phyloP scores from a whole-genome alignment of 1,140 invertebrate species.

The Drosophila sucinea region DNA sequence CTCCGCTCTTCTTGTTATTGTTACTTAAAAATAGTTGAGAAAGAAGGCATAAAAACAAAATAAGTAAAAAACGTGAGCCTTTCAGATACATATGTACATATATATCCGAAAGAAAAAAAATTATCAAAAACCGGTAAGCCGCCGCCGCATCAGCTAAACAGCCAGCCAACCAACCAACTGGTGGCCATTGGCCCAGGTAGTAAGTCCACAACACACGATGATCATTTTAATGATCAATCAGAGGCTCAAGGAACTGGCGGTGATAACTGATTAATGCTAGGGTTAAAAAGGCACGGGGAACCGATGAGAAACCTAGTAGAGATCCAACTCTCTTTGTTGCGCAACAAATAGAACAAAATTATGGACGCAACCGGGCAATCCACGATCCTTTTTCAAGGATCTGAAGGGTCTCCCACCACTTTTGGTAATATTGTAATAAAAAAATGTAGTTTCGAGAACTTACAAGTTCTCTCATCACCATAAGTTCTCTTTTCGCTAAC shows the following conservation, averaged over 20 bases:
- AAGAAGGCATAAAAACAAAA: slow-evolving; percentile 38
- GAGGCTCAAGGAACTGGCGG: slow-evolving; percentile 4
- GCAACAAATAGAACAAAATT: background rate
- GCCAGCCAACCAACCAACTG: slow-evolving; percentile 38
- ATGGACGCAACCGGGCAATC: no score
- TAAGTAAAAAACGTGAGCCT: slow-evolving; percentile 57
- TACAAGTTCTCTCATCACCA: no score
- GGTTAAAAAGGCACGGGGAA: background rate
- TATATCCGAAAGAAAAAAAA: slow-evolving; percentile 47
- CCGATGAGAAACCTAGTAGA: background rate
- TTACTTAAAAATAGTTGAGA: slow-evolving; percentile 80
- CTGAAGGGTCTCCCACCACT: no score
- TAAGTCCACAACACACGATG: slow-evolving; percentile 10
- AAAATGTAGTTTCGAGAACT: no score
- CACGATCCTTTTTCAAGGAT: no score
- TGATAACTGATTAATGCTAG: slow-evolving; percentile 16
- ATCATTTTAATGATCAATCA: slow-evolving; percentile 14
- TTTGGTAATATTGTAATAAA: no score
- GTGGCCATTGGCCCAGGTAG: slow-evolving; percentile 27
- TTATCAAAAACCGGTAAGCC: slow-evolving; percentile 74
- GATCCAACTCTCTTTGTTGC: background rate
- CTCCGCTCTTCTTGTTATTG: slow-evolving; percentile 54
- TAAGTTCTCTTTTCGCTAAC: no score
- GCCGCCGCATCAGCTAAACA: slow-evolving; percentile 42
- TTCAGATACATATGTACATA: slow-evolving; percentile 4